Evolutionary conservation across 2,113 vertebrate genomes (phyloP).

Genomic region (Accipiter cooperii): DNA sequence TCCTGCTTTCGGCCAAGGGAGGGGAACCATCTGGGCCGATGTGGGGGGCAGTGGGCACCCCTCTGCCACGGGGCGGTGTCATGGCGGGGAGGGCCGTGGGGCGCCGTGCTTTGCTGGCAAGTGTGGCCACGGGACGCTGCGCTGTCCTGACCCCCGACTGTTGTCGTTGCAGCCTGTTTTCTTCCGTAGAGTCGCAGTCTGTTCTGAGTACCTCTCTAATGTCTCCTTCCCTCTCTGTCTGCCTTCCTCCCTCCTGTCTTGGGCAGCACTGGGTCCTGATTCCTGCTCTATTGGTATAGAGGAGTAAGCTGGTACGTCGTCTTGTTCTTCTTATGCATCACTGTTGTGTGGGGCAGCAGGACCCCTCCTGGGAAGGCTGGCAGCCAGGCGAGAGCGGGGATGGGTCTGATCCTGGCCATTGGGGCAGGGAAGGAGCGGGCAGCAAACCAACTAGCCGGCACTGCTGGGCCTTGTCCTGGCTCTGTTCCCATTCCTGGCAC

Average conservation of each 20-base stretch:
- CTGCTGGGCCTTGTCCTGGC: background rate
- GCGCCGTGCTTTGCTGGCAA: background rate
- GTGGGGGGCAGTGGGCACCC: background rate
- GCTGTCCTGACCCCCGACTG: background rate
- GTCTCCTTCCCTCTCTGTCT: conserved; percentile 70
- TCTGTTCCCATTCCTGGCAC: background rate
- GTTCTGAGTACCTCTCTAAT: conserved; percentile 63
- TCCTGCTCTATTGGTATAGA: conserved; percentile 94
- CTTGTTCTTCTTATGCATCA: conserved; percentile 10
- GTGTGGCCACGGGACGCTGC: fast-evolving
- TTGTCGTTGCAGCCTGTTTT: background rate
- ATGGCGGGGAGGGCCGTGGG: fast-evolving
- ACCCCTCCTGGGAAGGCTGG: background rate
- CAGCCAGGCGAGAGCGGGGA: background rate
- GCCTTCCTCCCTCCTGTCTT: conserved; percentile 60
- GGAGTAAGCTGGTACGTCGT: conserved; percentile 89
- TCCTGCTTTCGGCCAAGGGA: background rate
- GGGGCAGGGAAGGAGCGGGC: background rate
- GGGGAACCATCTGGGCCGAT: background rate
- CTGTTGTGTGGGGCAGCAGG: background rate
- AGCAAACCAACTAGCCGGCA: background rate
- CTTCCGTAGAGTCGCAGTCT: background rate
- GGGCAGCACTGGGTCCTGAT: conserved; percentile 88
- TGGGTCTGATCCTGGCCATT: background rate
- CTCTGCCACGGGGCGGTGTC: fast-evolving